phyloP scores from a whole-genome alignment of 92 coral and sea anemone genomes.

The Zoanthus solanderi region DNA sequence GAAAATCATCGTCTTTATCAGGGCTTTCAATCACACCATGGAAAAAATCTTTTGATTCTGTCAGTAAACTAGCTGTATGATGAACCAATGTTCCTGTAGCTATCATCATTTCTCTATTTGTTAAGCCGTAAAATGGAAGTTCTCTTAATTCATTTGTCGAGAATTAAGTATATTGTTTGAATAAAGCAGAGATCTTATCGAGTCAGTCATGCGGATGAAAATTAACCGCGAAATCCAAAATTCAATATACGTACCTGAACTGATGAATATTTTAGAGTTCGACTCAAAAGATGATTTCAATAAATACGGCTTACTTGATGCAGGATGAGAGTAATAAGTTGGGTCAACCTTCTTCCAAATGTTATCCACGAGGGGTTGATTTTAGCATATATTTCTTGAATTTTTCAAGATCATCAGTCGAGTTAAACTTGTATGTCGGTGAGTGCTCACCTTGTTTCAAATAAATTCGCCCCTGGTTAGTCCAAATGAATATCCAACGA shows the following conservation, averaged over 20 bases:
- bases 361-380: not conserved
- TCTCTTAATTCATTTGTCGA: constrained; percentile 31
- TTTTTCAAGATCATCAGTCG: constrained; percentile 2
- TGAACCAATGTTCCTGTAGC: constrained; percentile 7
- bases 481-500: constrained; percentile 60
- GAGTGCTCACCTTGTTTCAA: constrained; percentile 44
- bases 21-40: not conserved
- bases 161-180: constrained; percentile 9
- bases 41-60: not conserved
- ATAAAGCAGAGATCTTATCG: not conserved
- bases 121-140: not conserved
- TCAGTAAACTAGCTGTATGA: not conserved
- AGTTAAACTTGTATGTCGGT: constrained; percentile 6
- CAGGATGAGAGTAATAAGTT: not conserved
- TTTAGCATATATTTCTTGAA: not conserved
- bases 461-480: constrained; percentile 56
- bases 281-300: constrained; percentile 2
- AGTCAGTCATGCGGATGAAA: not conserved
- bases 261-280: constrained; percentile 17
- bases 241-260: constrained; percentile 13
- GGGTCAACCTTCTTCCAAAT: constrained; percentile 10
- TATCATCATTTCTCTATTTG: not conserved
- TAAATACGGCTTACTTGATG: not conserved
- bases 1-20: constrained; percentile 2
- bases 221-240: constrained; percentile 14